These are phyloP conservation scores for Archocentrus centrarchus DNA, from an alignment of 2,113 vertebrate species.

Conservation along the genomic window DNA sequence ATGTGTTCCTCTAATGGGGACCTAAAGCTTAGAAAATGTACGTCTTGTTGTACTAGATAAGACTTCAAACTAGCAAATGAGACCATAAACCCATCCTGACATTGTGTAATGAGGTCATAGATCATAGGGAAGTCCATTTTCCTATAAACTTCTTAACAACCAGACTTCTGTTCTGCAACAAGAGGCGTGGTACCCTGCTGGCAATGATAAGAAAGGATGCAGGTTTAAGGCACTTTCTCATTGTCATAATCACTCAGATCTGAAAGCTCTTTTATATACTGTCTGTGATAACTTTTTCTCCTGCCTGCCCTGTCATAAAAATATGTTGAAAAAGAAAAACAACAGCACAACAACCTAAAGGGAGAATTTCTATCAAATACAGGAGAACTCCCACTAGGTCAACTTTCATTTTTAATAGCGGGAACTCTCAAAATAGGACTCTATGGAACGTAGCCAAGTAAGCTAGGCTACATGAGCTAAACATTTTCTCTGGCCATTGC, in stretches of 20 bases:
- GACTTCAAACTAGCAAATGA: not conserved
- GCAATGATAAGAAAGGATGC: not conserved
- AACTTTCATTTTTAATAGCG: not conserved
- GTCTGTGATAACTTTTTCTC: not conserved
- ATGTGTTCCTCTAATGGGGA: not conserved
- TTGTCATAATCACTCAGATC: not conserved
- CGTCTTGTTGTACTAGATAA: not conserved
- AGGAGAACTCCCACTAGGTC: not conserved
- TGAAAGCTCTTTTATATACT: not conserved
- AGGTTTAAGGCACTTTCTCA: not conserved
- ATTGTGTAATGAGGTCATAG: not conserved
- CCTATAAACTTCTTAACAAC: not conserved
- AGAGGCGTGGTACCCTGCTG: not conserved
- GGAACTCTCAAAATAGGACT: not conserved
- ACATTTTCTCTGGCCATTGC: too few relatives aligned
- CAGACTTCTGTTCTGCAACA: not conserved
- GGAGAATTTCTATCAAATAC: too few relatives aligned
- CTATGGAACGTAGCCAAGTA: not conserved
- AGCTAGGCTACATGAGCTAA: not conserved
- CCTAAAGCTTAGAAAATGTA: not conserved
- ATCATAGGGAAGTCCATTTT: not conserved
- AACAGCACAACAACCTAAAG: too few relatives aligned
- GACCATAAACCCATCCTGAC: rapidly evolving
- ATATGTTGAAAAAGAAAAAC: not conserved
- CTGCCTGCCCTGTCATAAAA: not conserved